Percentiles rank a stretch among this genome's conserved stretches.
These are phyloP conservation scores for Hyalella azteca DNA, from an alignment of 2,888 invertebrate genomes.

Conservation along the genomic window DNA sequence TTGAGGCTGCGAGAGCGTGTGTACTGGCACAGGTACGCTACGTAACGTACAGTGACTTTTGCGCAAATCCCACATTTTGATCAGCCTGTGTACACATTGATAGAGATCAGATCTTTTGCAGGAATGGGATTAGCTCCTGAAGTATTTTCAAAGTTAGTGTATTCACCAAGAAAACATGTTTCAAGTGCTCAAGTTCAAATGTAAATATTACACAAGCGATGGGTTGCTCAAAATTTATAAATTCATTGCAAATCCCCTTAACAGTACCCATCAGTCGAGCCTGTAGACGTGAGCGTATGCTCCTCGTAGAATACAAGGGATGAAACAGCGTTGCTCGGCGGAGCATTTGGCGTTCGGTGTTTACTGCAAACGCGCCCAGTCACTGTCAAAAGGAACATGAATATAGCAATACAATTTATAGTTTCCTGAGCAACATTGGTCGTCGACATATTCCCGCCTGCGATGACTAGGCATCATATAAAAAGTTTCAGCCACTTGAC, in stretches of 20 bases:
- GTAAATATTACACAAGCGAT: not conserved
- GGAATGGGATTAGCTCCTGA: not conserved
- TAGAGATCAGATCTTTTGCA: not conserved
- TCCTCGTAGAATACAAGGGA: slow-evolving; percentile 83
- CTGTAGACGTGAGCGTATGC: slow-evolving; percentile 79
- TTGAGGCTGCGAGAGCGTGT: slow-evolving; percentile 42
- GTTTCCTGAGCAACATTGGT: too few relatives aligned
- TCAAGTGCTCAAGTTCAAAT: not conserved
- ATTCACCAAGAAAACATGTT: not conserved
- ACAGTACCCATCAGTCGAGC: slow-evolving; percentile 79
- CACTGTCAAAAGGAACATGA: too few relatives aligned
- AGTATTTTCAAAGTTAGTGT: not conserved
- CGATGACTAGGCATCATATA: too few relatives aligned
- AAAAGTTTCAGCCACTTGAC: too few relatives aligned
- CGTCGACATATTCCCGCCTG: too few relatives aligned
- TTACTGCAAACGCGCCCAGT: not conserved
- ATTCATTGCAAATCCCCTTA: not conserved
- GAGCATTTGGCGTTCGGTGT: not conserved
- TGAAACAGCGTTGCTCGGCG: slow-evolving; percentile 69
- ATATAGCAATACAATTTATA: too few relatives aligned
- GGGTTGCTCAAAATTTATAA: too few relatives aligned
- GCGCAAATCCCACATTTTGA: slow-evolving; percentile 57
- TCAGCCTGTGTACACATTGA: slow-evolving; percentile 39
- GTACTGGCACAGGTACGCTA: slow-evolving; percentile 48
- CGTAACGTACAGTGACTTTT: slow-evolving; percentile 47